phyloP scores from a whole-genome alignment of 2,888 invertebrate genomes.

The Rhingia rostrata region DNA sequence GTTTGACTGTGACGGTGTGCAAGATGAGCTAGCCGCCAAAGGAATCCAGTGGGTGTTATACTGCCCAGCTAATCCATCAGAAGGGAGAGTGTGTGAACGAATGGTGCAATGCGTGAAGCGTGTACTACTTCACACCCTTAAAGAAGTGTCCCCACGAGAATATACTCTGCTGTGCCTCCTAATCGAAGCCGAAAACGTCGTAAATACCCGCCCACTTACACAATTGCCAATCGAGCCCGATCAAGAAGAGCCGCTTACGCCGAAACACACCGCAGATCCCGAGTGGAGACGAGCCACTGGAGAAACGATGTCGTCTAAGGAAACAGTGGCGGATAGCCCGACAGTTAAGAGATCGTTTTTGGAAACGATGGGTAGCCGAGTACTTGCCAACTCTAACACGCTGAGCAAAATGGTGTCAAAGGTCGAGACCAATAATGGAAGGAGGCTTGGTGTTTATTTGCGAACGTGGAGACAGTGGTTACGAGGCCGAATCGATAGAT shows the following conservation, averaged over 20 bases:
- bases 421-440: constrained; percentile 29
- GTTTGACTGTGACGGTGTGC: no score
- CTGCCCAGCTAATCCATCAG: constrained; percentile 28
- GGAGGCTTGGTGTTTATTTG: constrained; percentile 65
- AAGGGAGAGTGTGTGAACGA: constrained; percentile 74
- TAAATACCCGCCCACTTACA: no score
- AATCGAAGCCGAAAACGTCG: no score
- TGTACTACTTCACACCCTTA: neutral
- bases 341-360: constrained; percentile 36
- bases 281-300: neutral
- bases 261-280: neutral
- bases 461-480: constrained; percentile 71
- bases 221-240: constrained; percentile 16
- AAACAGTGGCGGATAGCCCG: constrained; percentile 69
- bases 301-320: constrained; percentile 13
- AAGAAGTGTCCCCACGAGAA: no score
- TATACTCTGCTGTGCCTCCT: no score
- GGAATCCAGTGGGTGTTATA: constrained; percentile 8
- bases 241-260: constrained; percentile 26
- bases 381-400: constrained; percentile 63
- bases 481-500: no score
- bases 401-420: constrained; percentile 62
- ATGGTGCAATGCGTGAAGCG: constrained; percentile 45
- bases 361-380: constrained; percentile 57
- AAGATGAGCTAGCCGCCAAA: no score